Evolutionary conservation across 2,113 vertebrate species (phyloP).

Genomic region (Tricholaema leucomelas): DNA sequence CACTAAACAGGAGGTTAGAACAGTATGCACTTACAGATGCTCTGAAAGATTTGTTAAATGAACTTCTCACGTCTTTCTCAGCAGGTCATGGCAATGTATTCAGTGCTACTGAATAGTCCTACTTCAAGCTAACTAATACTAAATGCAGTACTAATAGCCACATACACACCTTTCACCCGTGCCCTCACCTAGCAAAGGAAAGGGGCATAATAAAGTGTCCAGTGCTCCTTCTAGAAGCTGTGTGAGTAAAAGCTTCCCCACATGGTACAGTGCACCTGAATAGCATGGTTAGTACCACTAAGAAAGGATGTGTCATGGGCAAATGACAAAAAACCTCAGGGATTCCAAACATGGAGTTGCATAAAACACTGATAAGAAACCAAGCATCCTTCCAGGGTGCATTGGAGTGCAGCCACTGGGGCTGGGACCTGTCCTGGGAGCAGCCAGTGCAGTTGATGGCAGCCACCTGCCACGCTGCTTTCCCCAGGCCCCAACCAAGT

Average conservation of each 20-base stretch:
- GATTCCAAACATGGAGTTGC: accelerated
- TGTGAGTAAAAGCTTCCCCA: not conserved
- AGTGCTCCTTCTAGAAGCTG: not conserved
- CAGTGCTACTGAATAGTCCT: not conserved
- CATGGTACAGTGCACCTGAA: not conserved
- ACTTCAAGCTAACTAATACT: not conserved
- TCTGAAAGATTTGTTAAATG: not conserved
- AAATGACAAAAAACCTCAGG: not conserved
- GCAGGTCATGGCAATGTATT: not conserved
- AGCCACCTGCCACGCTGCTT: not conserved
- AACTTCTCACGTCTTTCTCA: not conserved
- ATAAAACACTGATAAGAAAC: not conserved
- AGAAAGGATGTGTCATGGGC: not conserved
- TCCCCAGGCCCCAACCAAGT: not conserved
- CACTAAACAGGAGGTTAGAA: not conserved
- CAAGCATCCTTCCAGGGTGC: not conserved
- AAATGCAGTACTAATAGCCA: not conserved
- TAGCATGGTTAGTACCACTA: not conserved
- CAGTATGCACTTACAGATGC: not conserved
- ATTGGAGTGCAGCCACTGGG: not conserved
- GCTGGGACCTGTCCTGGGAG: not conserved
- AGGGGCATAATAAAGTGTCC: not conserved
- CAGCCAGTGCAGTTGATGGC: accelerated
- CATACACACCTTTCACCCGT: not conserved
- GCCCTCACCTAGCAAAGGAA: not conserved